Evolutionary conservation across 2,113 vertebrate genomes (phyloP).

Genomic region (Stegastes partitus): DNA sequence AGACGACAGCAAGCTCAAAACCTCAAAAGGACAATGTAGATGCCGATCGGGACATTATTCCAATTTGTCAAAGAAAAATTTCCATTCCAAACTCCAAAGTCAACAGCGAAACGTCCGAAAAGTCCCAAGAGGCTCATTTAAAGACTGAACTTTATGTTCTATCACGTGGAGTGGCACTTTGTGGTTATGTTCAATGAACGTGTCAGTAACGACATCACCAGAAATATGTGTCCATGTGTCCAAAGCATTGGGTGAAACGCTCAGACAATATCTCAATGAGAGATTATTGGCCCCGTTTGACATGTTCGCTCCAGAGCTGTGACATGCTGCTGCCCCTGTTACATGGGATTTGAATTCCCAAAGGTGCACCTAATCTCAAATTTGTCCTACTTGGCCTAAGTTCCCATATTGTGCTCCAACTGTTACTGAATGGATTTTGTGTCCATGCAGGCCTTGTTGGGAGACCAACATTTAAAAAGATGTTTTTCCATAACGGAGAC

Average conservation of each 20-base stretch:
- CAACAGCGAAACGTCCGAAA: neutral
- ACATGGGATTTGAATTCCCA: constrained; percentile 52
- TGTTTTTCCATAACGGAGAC: neutral
- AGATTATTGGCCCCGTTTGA: constrained; percentile 19
- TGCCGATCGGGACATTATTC: too few relatives aligned
- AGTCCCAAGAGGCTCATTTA: neutral
- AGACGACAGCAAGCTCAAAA: neutral
- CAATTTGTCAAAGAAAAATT: neutral
- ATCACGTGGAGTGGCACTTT: neutral
- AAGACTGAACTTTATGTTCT: neutral
- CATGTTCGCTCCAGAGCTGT: constrained; percentile 8
- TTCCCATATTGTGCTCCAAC: constrained; percentile 30
- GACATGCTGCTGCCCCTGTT: constrained; percentile 4
- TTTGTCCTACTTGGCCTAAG: constrained; percentile 45
- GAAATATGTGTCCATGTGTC: neutral
- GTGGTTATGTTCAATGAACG: neutral
- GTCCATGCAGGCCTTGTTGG: neutral
- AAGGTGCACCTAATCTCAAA: constrained; percentile 53
- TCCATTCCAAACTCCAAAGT: neutral
- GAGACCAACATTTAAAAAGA: neutral
- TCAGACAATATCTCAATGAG: neutral
- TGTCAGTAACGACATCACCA: neutral
- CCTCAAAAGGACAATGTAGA: too few relatives aligned
- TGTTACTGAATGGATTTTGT: constrained; percentile 15
- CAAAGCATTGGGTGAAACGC: neutral